Percentiles rank a stretch among this genome's conserved stretches.
Evolutionary conservation across 2,113 vertebrate genomes (phyloP).

Genomic region (Otocyon megalotis): DNA sequence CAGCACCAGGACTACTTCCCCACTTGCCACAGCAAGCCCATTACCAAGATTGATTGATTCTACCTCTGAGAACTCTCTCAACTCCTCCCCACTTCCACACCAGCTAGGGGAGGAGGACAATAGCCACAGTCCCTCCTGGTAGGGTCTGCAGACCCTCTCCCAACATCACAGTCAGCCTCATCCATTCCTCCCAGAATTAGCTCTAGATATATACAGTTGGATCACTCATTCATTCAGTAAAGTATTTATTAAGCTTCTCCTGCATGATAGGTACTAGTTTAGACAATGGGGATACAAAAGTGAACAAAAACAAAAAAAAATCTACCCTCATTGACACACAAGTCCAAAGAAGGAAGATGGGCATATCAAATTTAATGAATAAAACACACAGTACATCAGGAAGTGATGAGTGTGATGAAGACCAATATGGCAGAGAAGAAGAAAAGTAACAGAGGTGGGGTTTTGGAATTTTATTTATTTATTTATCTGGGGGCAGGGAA

Average conservation of each 20-base stretch:
- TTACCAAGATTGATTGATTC: not conserved
- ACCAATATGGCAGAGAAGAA: not conserved
- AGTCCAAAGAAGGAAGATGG: not conserved
- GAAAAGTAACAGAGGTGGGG: not conserved
- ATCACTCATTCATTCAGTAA: not conserved
- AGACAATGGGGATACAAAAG: not conserved
- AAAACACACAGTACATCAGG: not conserved
- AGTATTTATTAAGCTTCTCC: not conserved
- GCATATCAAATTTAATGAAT: not conserved
- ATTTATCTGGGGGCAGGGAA: not conserved
- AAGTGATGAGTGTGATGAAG: not conserved
- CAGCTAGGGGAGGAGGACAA: not conserved
- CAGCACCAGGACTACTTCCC: not conserved
- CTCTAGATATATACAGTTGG: not conserved
- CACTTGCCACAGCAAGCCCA: not conserved
- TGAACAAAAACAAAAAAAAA: slow-evolving; percentile 1
- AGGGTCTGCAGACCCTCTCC: not conserved
- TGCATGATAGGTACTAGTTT: not conserved
- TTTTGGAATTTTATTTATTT: not conserved
- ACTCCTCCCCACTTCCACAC: not conserved
- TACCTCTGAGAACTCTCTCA: not conserved
- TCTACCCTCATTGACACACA: not conserved
- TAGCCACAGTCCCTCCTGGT: not conserved
- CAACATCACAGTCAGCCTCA: not conserved
- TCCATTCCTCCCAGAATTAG: not conserved